Base-by-base conservation (phyloP, 2,113 vertebrate genomes). In the Eurypyga helias region DNA sequence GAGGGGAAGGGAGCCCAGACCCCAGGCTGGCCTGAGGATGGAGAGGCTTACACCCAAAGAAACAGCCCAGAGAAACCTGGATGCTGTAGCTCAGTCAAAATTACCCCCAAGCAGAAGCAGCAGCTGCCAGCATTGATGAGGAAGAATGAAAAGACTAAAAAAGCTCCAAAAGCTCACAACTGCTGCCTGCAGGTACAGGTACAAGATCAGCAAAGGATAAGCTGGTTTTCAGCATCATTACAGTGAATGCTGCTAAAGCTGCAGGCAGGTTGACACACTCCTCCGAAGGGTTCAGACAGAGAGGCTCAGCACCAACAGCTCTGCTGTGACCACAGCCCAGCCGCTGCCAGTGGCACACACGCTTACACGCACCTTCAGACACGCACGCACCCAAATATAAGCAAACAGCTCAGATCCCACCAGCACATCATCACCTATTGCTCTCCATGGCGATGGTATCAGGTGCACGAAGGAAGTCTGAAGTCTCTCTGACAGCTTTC, bases 381-480 rank as follows among this genome's bases (percentile, higher is more conserved):
- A 69, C 23, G 25, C 0, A 0, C 19, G 49, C 17, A 34, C 7
- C 45, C 28, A 43, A 26, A 12, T 28, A 3, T 45, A 82, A 62
- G 36, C 33, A 4, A 38, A 61, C 19, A 48, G 49, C 57, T 83
- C 38, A 4, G 14, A 61, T 25, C 49, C 62, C 80, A 81, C 14
- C 43, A 66, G 54, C 36, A 38, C 55, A 66, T 19, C 67, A 33
- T 24, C 61, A 49, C 4, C 55, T 34, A 11, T 0, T 46, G 19
- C 58, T 57, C 45, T 55, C 57, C 70, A 25, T 0, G 2, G 28
- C 0, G 0, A 73, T 29, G 0, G 0, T 19, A 43, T 6, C 1
- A 6, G 26, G 52, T 4, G 17, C 25, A 55, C 0, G 2, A 83
- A 43, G 1, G 1, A 69, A 67, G 16, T 9, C n/a, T n/a, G n/a